phyloP scores from a whole-genome alignment of 2,888 invertebrate species.

The Antitype chi region DNA sequence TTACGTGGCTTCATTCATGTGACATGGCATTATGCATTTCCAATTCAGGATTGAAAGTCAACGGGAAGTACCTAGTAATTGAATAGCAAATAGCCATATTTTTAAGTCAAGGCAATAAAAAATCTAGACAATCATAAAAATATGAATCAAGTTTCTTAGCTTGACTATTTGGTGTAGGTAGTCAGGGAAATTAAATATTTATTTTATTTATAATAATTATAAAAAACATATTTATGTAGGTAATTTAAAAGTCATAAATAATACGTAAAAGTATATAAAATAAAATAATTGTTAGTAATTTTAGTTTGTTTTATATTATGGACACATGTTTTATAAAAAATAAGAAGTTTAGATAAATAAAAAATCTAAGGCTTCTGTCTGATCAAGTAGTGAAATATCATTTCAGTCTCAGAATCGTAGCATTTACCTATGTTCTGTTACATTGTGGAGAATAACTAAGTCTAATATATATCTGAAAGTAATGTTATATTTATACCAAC shows the following conservation, averaged over 20 bases:
- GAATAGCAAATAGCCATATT: no score
- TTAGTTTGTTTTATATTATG: background rate
- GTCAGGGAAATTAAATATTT: no score
- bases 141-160: no score
- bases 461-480: background rate
- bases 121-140: no score
- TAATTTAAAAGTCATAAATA: no score
- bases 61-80: background rate
- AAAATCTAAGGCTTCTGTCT: background rate
- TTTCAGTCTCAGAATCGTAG: background rate
- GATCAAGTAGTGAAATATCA: background rate
- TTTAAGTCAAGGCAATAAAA: no score
- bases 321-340: background rate
- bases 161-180: no score
- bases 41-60: background rate
- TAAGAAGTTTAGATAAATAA: background rate
- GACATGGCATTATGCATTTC: background rate
- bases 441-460: slow-evolving; percentile 5
- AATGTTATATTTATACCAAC: background rate
- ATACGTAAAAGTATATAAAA: no score
- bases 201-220: no score
- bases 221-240: no score
- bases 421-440: slow-evolving; percentile 11
- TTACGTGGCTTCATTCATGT: background rate
- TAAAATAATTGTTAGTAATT: background rate